Base-by-base conservation (phyloP, 2,113 vertebrate species). In the Ptilonorhynchus violaceus region DNA sequence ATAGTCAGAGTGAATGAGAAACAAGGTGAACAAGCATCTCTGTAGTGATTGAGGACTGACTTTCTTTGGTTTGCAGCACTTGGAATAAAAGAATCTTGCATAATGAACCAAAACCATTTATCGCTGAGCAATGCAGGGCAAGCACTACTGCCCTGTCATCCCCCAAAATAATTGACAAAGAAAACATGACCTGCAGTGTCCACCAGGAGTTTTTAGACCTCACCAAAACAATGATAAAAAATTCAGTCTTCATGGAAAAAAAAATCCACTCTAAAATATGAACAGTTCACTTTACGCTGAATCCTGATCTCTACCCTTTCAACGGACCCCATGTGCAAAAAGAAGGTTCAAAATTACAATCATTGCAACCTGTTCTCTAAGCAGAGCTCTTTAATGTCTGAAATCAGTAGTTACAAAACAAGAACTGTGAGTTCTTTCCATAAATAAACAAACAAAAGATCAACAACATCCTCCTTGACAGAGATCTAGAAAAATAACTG, bases 61-160 rank as follows among this genome's bases (percentile, higher is more conserved):
- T 85, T 92, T 81, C 85, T 83, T 93, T 72, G 82, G 68, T 83
- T 95, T 96, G 44, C 33, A 94, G 60, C 62, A 93, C 53, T 69
- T 82, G 42, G 83, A 83, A 79, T 84, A 82, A 66, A 96, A 46
- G 44, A 89, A 69, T 90, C 46, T 77, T 94, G 70, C 56, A 91
- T 94, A 96, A 96, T 81, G 93, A 95, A 91, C 50, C 53, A 46
- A 94, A 96, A 92, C 21, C 14, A 35, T 96, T 94, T 92, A 73
- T 67, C 68, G 85, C 73, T 62, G 62, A 79, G 82, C 18, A 88
- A 66, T 30, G 39, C 46, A 42, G 33, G 25, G 3, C 5, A 72
- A 62, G n/a, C 12, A 52, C 42, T 83, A 37, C 88, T 80, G 33
- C 13, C 18, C 60, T 78, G 66, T 81, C 73, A 91, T 33, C 80